These are phyloP conservation scores for Glaucomys volans DNA, from an alignment of 2,113 vertebrate species.

Conservation along the genomic window DNA sequence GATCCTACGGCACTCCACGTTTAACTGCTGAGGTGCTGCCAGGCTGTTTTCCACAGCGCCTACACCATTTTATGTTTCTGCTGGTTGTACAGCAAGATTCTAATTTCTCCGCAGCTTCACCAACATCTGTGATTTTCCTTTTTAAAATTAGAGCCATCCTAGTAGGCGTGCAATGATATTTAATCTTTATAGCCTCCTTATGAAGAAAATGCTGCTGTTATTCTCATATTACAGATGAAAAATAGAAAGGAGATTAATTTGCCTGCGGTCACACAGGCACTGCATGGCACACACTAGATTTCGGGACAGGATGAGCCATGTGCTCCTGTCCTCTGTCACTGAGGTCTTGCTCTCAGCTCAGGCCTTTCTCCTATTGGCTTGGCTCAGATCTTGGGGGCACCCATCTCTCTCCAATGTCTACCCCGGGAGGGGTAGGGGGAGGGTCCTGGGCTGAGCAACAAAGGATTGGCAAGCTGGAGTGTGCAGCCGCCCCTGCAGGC, in stretches of 20 bases:
- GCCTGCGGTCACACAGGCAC: neutral
- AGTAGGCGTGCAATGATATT: neutral
- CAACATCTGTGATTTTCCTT: neutral
- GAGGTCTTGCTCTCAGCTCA: too few relatives aligned
- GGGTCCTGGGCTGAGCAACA: too few relatives aligned
- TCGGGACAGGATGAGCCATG: rapidly evolving
- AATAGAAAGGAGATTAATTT: neutral
- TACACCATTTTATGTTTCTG: neutral
- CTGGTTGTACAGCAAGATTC: neutral
- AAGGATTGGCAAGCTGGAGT: neutral
- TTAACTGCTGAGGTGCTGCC: neutral
- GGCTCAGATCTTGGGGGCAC: neutral
- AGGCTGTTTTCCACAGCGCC: neutral
- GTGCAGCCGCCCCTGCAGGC: neutral
- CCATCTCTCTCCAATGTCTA: neutral
- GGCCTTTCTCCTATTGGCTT: neutral
- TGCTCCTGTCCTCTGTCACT: neutral
- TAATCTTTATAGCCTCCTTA: neutral
- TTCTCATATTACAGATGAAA: neutral
- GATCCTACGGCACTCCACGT: neutral
- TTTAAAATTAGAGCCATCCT: neutral
- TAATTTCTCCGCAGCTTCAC: neutral
- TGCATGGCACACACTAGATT: neutral
- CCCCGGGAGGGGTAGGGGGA: neutral
- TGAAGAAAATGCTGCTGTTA: neutral